Base-by-base conservation (phyloP, 2,888 invertebrate species). In the Sarcophaga subvicina region DNA sequence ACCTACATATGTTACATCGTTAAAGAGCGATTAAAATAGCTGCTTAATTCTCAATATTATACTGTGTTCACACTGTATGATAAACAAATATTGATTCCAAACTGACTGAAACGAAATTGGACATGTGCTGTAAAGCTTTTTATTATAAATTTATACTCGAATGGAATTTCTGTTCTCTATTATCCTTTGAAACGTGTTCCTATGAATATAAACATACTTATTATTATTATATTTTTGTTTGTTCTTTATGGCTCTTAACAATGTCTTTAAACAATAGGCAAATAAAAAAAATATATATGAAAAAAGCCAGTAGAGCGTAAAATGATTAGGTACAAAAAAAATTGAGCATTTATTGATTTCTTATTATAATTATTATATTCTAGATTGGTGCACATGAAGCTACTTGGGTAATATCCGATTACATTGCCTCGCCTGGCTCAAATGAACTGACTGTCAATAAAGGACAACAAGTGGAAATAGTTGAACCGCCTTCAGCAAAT, bases 401-500 rank as follows among this genome's bases (percentile, higher is more conserved):
- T 95, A 97, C 97, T 85, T 98, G 98, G 98, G 97, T 98, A 90
- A 96, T 98, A 81, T 96, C 97, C 88, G 98, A 98, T 93, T 97
- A 97, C 93, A 94, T 94, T 45, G 96, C 97, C n/a, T 95, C 96
- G 22, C 94, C 95, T 14, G 96, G 96, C 89, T 94, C 96, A 70
- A 96, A 96, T 80, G 98, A 98, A 93, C 94, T 98, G 90, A 96
- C 96, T 78, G 98, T 99, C 67, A 95, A 95, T 88, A 98, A 98
- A 93, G 98, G 98, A 37, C 98, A 98, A 94, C 98, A 98, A 94
- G 98, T 98, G 88, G 98, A 98, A 93, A 96, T 98, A 88, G 94
- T 98, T 89, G 98, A 98, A 93, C 89, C 90, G 86, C 95, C 96
- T 88, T 96, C 96, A 91, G 94, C 95, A 85, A 94, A 95, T 90